Percentiles rank a stretch among this genome's conserved stretches.
These are phyloP conservation scores for Diploscapter pachys DNA, from an alignment of 1,140 invertebrate genomes.

Conservation along the genomic window DNA sequence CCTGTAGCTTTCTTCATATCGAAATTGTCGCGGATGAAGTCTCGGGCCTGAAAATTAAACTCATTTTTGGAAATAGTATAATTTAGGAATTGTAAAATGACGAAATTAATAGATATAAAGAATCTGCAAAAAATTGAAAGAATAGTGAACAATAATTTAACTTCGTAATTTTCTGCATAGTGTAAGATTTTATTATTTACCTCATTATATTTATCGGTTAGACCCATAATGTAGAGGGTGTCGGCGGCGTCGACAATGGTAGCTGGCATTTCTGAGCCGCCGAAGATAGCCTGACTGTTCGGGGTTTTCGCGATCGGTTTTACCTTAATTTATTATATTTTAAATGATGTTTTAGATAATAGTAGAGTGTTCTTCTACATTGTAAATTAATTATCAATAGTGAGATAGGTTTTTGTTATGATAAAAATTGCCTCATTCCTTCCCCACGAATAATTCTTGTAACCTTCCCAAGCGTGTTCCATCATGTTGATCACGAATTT, in stretches of 20 bases:
- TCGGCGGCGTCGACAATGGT: constrained; percentile 95
- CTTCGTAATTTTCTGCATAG: too few species aligned
- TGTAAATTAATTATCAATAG: too few species aligned
- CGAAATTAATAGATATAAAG: too few species aligned
- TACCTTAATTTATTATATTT: constrained; percentile 60
- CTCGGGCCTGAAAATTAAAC: constrained; percentile 26
- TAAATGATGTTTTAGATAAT: not conserved
- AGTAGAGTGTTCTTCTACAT: too few species aligned
- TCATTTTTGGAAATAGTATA: too few species aligned
- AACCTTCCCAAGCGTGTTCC: constrained; percentile 81
- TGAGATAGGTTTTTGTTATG: too few species aligned
- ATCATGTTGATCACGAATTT: constrained; percentile 61
- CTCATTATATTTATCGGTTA: constrained; percentile 78
- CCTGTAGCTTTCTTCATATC: constrained; percentile 41
- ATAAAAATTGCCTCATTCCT: constrained; percentile 75
- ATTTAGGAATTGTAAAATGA: too few species aligned
- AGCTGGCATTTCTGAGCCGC: constrained; percentile 70
- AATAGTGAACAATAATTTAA: too few species aligned
- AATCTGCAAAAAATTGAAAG: too few species aligned
- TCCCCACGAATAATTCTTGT: constrained; percentile 93
- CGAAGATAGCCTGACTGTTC: constrained; percentile 88
- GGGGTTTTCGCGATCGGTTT: constrained; percentile 82
- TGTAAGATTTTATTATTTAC: too few species aligned
- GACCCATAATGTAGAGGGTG: constrained; percentile 94
- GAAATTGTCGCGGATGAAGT: constrained; percentile 49